Conservation (phyloP, 2,113 vertebrate genomes). For the Rhegmatorhina hoffmannsi region DNA sequence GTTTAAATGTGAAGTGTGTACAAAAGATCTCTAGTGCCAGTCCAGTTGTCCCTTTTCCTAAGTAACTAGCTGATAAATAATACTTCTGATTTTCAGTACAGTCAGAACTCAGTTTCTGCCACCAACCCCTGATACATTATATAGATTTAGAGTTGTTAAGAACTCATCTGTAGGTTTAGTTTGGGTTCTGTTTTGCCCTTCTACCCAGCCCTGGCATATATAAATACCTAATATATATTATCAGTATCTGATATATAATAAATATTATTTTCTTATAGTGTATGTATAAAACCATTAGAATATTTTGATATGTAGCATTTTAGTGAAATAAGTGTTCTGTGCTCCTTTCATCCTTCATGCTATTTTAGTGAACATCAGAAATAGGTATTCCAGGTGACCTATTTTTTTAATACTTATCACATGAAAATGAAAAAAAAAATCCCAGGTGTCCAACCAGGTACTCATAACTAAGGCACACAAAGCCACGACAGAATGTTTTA, state of each 20-base stretch:
- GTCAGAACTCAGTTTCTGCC: rapidly evolving
- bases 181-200: rapidly evolving
- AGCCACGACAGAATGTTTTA: neutral
- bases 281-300: neutral
- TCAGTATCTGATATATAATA: neutral
- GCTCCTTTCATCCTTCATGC: neutral
- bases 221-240: neutral
- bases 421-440: neutral
- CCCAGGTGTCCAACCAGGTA: neutral
- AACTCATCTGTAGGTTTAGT: neutral
- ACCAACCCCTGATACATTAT: no score
- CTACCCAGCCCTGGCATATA: rapidly evolving
- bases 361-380: neutral
- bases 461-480: neutral
- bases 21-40: neutral
- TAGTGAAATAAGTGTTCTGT: neutral
- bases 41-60: neutral
- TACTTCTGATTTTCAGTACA: neutral
- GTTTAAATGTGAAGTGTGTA: neutral
- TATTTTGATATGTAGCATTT: neutral
- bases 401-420: neutral
- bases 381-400: neutral
- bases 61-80: neutral
- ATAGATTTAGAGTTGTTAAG: neutral
- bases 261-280: neutral